Conservation (phyloP, 2,113 vertebrate genomes). For the Thymallus thymallus region DNA sequence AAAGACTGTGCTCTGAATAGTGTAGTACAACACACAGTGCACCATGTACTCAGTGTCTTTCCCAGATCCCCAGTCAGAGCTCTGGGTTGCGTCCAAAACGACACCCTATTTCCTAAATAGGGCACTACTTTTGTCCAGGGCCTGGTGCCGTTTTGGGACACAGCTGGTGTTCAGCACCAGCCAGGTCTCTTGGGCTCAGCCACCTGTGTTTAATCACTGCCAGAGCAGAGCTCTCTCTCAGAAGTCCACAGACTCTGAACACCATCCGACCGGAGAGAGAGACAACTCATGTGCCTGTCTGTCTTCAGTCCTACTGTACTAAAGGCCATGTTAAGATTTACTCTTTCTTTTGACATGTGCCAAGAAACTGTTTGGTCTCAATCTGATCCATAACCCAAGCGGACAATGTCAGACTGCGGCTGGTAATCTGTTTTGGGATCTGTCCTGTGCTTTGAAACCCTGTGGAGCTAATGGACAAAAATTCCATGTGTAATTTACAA, state of each 20-base stretch:
- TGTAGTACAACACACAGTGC: too few relatives aligned
- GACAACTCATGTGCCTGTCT: constrained; percentile 31
- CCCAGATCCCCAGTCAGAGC: too few relatives aligned
- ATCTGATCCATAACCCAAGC: constrained; percentile 56
- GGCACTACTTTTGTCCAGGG: too few relatives aligned
- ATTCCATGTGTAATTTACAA: constrained; percentile 67
- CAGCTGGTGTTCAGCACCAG: background rate
- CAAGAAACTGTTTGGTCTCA: constrained; percentile 66
- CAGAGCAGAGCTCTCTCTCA: constrained; percentile 30
- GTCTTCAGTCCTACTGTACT: constrained; percentile 53
- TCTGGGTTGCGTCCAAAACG: too few relatives aligned
- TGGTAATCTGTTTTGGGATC: constrained; percentile 62
- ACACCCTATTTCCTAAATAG: too few relatives aligned
- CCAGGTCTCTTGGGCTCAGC: constrained; percentile 45
- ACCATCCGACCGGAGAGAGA: constrained; percentile 17
- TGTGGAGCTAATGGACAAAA: constrained; percentile 61
- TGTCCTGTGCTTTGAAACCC: constrained; percentile 56
- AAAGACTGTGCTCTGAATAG: background rate
- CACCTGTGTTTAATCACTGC: constrained; percentile 61
- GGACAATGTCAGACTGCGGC: constrained; percentile 56
- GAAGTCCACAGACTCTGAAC: constrained; percentile 29
- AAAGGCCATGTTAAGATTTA: constrained; percentile 37
- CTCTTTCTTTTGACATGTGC: constrained; percentile 57
- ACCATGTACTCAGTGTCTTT: background rate
- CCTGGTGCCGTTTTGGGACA: too few relatives aligned